These are phyloP conservation scores for Sebastes umbrosus DNA, from an alignment of 2,797 vertebrate genomes.

Conservation along the genomic window DNA sequence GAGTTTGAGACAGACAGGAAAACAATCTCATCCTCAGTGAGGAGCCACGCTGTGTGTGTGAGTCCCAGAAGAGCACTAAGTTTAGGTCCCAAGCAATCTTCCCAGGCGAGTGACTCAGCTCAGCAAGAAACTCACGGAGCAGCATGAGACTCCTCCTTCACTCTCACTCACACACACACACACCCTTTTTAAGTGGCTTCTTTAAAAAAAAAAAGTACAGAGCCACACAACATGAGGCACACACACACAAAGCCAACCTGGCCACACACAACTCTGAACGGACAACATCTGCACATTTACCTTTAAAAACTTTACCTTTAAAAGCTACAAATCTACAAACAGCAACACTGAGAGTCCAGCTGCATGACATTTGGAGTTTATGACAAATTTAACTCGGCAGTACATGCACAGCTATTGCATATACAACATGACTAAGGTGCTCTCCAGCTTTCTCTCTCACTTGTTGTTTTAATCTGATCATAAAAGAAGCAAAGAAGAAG, in stretches of 20 bases:
- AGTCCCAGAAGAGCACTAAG: constrained; percentile 41
- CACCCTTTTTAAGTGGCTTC: constrained; percentile 31
- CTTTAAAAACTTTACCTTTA: background rate
- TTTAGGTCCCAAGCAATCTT: constrained; percentile 49
- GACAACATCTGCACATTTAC: background rate
- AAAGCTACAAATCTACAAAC: background rate
- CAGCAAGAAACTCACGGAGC: constrained; percentile 6
- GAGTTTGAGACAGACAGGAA: background rate
- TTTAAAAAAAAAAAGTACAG: constrained; percentile 2
- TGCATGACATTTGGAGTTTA: background rate
- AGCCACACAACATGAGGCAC: background rate
- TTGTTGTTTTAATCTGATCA: background rate
- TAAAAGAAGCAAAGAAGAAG: background rate
- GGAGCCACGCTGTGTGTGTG: background rate
- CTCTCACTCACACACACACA: constrained; percentile 25
- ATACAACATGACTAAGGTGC: background rate
- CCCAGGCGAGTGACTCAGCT: constrained; percentile 62
- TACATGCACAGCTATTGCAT: background rate
- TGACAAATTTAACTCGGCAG: background rate
- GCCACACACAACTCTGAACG: background rate
- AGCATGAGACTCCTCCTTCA: constrained; percentile 59
- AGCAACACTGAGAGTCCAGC: background rate
- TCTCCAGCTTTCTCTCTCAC: constrained; percentile 4
- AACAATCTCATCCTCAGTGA: constrained; percentile 15
- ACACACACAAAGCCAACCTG: background rate